Base-by-base conservation (phyloP, 1,140 invertebrate genomes). In the Aphaenogaster rudis region DNA sequence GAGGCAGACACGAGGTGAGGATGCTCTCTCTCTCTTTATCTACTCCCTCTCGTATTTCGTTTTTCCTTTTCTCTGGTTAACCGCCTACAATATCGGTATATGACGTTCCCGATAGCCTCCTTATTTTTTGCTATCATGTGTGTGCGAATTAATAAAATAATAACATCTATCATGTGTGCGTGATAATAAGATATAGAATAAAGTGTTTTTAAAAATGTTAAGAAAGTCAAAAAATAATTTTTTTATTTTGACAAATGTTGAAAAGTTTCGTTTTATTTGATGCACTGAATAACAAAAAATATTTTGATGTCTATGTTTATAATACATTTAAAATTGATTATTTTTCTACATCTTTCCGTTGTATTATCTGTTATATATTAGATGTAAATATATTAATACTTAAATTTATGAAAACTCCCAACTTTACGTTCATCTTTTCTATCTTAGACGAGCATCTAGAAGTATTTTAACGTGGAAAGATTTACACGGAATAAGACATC, bases 11-110 rank as follows among this genome's bases (percentile, higher is more conserved):
- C 13, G 17, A 54, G 69, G 36, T 74, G 69, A 48, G 48, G 33
- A 81, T 86, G 59, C 11, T 67, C 21, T 69, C 54, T 90, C 54
- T 77, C n/a, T 59, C 21, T 57, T 36, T 52, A 36, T 69, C 45
- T 69, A 57, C n/a, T n/a, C 17, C 7, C 39, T 15, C 36, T 15
- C 66, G 45, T 11, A 28, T 61, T 36, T 17, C n/a, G 42, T 33
- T 45, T 59, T 48, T 77, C 7, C 33, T 45, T 52, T 33, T 61
- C 42, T 69, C 67, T 76, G 42, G 36, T 54, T 76, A 50, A 59
- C 48, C 33, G 59, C 17, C 21, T 52, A 17, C 82, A 48, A 52
- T 63, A 64, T 63, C 50, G 50, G 33, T 28, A 39, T 85, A n/a
- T 85, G 57, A 80, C 69, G 33, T 74, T 90, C 54, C 2, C 57